Evolutionary conservation across 2,888 invertebrate species (phyloP).

Genomic region (Lymantria dispar): DNA sequence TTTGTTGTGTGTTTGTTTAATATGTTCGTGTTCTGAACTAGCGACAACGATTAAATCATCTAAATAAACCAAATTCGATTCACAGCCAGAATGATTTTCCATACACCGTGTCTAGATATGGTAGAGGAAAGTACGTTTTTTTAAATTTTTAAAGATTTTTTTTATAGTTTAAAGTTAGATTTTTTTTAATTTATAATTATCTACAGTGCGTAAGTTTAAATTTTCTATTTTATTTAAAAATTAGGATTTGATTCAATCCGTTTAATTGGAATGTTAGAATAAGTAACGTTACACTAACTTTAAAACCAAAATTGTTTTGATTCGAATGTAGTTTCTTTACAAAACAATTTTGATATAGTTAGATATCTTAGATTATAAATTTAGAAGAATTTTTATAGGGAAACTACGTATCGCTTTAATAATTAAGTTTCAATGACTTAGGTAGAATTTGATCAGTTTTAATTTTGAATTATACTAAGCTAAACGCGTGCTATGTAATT

Average conservation of each 20-base stretch:
- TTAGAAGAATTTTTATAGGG: conserved; percentile 75
- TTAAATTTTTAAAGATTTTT: conserved; percentile 50
- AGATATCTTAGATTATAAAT: conserved; percentile 70
- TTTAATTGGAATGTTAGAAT: conserved; percentile 72
- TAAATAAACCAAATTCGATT: conserved; percentile 68
- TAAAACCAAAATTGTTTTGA: conserved; percentile 36
- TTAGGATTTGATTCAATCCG: conserved; percentile 62
- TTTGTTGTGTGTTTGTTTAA: conserved; percentile 32
- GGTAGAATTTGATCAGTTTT: conserved; percentile 61
- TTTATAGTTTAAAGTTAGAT: conserved; percentile 57
- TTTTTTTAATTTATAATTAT: conserved; percentile 68
- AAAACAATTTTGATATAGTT: conserved; percentile 36
- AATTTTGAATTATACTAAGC: conserved; percentile 71
- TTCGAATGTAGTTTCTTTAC: conserved; percentile 32
- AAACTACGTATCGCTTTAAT: conserved; percentile 71
- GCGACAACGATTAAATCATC: conserved; percentile 49
- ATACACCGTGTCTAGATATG: conserved; percentile 76
- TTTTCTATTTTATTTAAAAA: conserved; percentile 72
- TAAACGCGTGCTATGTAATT: conserved; percentile 66
- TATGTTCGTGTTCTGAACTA: conserved; percentile 23
- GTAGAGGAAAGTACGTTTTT: conserved; percentile 64
- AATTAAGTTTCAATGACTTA: conserved; percentile 63
- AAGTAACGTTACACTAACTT: conserved; percentile 62
- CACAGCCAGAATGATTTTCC: conserved; percentile 81
- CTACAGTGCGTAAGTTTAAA: conserved; percentile 79